Percentiles rank a stretch among this genome's conserved stretches.
Conservation (phyloP, 2,797 vertebrate species). For the Phaenicophaeus curvirostris region DNA sequence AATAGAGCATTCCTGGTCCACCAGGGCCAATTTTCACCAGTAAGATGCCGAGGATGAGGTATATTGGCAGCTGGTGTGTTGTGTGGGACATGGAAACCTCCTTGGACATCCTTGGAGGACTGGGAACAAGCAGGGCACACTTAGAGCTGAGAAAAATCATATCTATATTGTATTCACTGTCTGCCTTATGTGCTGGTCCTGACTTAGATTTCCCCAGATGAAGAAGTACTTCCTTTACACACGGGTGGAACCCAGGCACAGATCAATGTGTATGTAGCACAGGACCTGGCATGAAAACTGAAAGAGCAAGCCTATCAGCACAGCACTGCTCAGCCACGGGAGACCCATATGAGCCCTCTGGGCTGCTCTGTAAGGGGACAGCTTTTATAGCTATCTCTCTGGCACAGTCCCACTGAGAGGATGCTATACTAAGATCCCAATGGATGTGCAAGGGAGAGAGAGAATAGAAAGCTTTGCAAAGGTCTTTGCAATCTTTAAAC, state of each 20-base stretch:
- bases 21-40: neutral
- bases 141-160: neutral
- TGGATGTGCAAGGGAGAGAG: neutral
- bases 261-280: neutral
- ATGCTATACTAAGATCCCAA: neutral
- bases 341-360: no score
- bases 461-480: neutral
- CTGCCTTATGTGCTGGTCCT: rapidly evolving
- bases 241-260: neutral
- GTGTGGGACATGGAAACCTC: neutral
- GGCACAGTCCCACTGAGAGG: neutral
- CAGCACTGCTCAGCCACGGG: neutral
- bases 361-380: neutral
- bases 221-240: neutral
- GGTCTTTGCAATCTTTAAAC: neutral
- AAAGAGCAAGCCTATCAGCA: neutral
- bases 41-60: neutral
- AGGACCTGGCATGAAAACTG: neutral
- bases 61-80: neutral
- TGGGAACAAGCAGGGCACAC: neutral
- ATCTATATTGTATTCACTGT: neutral
- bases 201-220: neutral
- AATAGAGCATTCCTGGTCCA: neutral
- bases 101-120: neutral
- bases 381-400: neutral